Evolutionary conservation across 1,140 invertebrate species (phyloP).

Genomic region (Lutraria rhynchaena): DNA sequence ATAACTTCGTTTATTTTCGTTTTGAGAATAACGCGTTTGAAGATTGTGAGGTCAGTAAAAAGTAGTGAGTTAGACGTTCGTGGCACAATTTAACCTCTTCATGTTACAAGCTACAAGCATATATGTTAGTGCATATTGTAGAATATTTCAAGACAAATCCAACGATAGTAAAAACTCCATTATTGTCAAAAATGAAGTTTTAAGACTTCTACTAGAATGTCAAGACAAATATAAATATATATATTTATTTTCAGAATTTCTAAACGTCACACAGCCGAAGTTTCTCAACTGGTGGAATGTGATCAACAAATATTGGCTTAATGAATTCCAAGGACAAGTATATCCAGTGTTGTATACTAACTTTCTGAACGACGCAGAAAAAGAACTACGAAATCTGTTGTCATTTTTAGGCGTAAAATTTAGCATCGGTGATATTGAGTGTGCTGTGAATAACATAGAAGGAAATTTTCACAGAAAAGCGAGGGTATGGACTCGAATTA

Average conservation of each 20-base stretch:
- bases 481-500: not conserved
- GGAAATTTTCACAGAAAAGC: constrained; percentile 21
- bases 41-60: too few species aligned
- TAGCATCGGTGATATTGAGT: not conserved
- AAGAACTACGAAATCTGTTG: constrained; percentile 11
- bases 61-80: too few species aligned
- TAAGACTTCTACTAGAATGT: too few species aligned
- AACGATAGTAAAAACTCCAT: too few species aligned
- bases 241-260: constrained; percentile 23
- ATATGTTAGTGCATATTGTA: too few species aligned
- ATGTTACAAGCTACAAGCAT: too few species aligned
- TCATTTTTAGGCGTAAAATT: not conserved
- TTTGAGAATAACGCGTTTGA: too few species aligned
- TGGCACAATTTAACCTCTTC: too few species aligned
- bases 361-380: not conserved
- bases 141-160: too few species aligned
- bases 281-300: constrained; percentile 16
- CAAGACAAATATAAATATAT: too few species aligned
- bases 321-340: not conserved
- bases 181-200: too few species aligned
- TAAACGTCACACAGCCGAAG: not conserved
- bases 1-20: too few species aligned
- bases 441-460: constrained; percentile 20
- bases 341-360: constrained; percentile 25
- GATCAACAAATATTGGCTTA: constrained; percentile 11